Evolutionary conservation across 2,113 vertebrate genomes (phyloP).

Genomic region (Labeo rohita): DNA sequence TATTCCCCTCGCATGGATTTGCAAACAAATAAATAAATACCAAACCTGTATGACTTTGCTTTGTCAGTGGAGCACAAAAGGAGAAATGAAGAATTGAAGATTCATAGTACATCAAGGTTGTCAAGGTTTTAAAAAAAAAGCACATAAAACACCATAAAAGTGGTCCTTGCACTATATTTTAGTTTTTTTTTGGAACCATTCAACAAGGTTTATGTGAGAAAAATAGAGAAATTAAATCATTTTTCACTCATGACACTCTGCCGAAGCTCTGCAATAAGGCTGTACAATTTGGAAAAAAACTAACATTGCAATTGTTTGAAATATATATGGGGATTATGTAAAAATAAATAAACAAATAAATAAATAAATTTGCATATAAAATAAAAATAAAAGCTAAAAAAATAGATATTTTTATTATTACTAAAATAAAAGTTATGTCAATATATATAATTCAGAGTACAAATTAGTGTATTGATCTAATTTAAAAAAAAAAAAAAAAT

Average conservation of each 20-base stretch:
- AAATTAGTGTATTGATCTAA: too few relatives aligned
- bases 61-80: not conserved
- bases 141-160: not conserved
- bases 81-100: not conserved
- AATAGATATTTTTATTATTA: not conserved
- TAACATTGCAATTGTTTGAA: not conserved
- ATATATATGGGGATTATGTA: not conserved
- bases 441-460: too few relatives aligned
- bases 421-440: too few relatives aligned
- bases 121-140: not conserved
- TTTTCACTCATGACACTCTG: not conserved
- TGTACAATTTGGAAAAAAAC: not conserved
- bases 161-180: not conserved
- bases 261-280: not conserved
- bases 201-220: not conserved
- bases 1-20: not conserved
- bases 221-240: not conserved
- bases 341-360: too few relatives aligned
- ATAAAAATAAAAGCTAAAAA: too few relatives aligned
- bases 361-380: too few relatives aligned
- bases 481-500: too few relatives aligned
- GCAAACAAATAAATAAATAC: not conserved
- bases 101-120: not conserved
- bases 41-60: not conserved
- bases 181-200: not conserved